Conservation (phyloP, 2,113 vertebrate genomes). For the Prionailurus bengalensis region DNA sequence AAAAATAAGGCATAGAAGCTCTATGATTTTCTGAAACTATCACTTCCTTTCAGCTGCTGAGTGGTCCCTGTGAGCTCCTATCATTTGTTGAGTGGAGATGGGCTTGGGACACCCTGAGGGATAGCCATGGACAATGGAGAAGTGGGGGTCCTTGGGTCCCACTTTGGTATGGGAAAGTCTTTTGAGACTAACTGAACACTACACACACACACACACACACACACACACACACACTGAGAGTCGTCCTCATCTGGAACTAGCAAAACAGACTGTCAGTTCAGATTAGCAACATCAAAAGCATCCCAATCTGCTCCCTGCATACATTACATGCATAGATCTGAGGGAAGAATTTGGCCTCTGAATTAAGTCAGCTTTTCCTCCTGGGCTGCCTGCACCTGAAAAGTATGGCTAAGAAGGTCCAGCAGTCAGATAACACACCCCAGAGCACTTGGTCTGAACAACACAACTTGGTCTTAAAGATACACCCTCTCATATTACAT, state of each 20-base stretch:
- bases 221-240: neutral
- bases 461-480: constrained; percentile 29
- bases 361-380: constrained; percentile 51
- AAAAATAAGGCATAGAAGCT: neutral
- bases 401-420: constrained; percentile 11
- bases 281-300: constrained; percentile 75
- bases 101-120: neutral
- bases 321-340: constrained; percentile 62
- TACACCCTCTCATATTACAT: neutral
- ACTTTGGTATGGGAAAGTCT: neutral
- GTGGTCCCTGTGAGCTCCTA: neutral
- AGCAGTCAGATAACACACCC: neutral
- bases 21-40: constrained; percentile 7
- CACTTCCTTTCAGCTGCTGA: neutral
- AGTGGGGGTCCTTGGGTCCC: neutral
- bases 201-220: neutral
- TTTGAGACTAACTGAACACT: neutral
- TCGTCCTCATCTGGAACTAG: constrained; percentile 50
- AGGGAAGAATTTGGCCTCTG: constrained; percentile 58
- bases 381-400: constrained; percentile 53
- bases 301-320: constrained; percentile 58
- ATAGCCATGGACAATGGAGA: neutral
- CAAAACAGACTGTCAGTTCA: constrained; percentile 77
- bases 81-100: neutral
- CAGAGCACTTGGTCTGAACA: neutral